Evolutionary conservation across 2,113 vertebrate genomes (phyloP).

Genomic region (Athene cunicularia): DNA sequence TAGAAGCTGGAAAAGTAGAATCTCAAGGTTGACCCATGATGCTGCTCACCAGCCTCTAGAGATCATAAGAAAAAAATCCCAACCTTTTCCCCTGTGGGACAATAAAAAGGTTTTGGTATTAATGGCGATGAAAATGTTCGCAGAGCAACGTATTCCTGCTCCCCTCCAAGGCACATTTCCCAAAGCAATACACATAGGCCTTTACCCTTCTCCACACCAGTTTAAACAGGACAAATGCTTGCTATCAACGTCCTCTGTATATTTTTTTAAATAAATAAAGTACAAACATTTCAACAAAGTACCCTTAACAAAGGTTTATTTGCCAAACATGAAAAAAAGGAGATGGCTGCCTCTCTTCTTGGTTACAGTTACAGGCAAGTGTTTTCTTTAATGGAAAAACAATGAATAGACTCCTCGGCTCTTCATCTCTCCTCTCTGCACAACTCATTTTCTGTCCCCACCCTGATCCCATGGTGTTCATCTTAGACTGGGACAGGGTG

Average conservation of each 20-base stretch:
- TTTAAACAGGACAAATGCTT: neutral
- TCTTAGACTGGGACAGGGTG: conserved; percentile 14
- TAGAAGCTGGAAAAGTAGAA: neutral
- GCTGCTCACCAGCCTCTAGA: neutral
- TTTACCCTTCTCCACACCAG: neutral
- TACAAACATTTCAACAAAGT: conserved; percentile 27
- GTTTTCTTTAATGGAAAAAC: conserved; percentile 66
- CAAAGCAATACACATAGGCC: neutral
- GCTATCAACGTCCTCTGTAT: neutral
- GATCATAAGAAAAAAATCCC: neutral
- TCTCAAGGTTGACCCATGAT: neutral
- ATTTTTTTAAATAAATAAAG: neutral
- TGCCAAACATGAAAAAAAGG: conserved; percentile 32
- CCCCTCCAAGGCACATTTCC: neutral
- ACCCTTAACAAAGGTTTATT: conserved; percentile 41
- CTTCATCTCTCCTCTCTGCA: neutral
- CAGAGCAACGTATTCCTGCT: neutral
- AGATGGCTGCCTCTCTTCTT: conserved; percentile 16
- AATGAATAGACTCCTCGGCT: neutral
- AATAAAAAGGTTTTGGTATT: neutral
- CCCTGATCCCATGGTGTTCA: conserved; percentile 31
- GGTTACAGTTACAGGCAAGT: conserved; percentile 38
- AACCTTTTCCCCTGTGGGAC: neutral
- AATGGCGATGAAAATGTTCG: neutral
- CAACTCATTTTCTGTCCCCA: neutral